Conservation (phyloP, 1,140 invertebrate genomes). For the Dendrolimus punctatus region DNA sequence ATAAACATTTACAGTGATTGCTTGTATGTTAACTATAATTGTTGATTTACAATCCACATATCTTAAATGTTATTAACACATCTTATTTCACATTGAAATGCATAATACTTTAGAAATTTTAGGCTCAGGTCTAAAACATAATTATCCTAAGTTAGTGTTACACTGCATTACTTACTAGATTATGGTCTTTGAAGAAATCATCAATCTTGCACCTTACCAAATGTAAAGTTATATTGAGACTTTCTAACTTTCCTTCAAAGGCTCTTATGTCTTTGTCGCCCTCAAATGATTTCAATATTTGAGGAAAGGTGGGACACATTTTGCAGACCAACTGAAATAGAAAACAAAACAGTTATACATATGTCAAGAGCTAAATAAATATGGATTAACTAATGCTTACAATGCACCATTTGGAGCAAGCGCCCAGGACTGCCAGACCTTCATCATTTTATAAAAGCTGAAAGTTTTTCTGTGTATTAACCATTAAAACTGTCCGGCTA, state of each 20-base stretch:
- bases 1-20: conserved; percentile 1
- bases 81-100: background rate
- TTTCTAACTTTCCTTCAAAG: conserved; percentile 34
- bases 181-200: conserved; percentile 43
- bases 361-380: no score
- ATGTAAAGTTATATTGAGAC: conserved; percentile 44
- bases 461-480: no score
- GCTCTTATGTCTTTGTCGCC: conserved; percentile 29
- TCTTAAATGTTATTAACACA: conserved; percentile 11
- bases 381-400: no score
- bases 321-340: conserved; percentile 56
- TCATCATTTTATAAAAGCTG: no score
- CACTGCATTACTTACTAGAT: conserved; percentile 20
- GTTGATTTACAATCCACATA: background rate
- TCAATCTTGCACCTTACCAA: conserved; percentile 46
- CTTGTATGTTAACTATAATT: background rate
- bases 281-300: conserved; percentile 50
- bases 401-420: no score
- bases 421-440: no score
- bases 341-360: conserved; percentile 1
- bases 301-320: conserved; percentile 49
- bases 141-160: background rate
- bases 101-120: background rate
- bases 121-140: no score
- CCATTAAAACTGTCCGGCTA: no score